A percentile compares a stretch with the other conserved stretches of the same genome.
These are phyloP conservation scores for Lethrus apterus DNA, from an alignment of 1,140 invertebrate species.

Conservation along the genomic window DNA sequence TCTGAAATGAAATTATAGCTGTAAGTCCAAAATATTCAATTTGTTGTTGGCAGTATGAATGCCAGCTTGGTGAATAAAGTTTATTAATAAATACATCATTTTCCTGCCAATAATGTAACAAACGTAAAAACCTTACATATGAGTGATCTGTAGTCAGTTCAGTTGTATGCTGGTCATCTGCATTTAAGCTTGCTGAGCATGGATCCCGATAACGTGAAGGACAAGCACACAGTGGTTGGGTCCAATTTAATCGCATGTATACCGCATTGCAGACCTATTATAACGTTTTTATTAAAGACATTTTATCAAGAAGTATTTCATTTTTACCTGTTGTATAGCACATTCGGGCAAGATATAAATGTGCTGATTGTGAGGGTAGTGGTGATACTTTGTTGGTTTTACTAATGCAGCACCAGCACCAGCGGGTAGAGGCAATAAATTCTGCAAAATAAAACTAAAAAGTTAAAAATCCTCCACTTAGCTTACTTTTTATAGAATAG, in stretches of 20 bases:
- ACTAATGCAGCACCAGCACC: conserved; percentile 58
- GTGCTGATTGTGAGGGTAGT: conserved; percentile 90
- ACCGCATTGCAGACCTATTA: conserved; percentile 84
- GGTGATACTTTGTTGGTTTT: conserved; percentile 87
- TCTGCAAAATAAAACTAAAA: conserved; percentile 57
- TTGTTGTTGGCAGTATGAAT: no score
- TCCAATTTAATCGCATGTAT: conserved; percentile 85
- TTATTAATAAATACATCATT: no score
- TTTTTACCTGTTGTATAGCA: conserved; percentile 79
- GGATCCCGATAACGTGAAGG: conserved; percentile 77
- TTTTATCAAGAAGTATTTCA: not conserved
- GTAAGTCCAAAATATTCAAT: no score
- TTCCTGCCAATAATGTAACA: no score
- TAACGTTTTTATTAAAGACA: not conserved
- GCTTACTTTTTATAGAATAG: no score
- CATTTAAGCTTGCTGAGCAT: conserved; percentile 79
- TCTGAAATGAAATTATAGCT: conserved; percentile 43
- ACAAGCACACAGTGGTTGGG: conserved; percentile 86
- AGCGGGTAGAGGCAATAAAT: conserved; percentile 59
- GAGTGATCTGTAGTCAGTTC: conserved; percentile 77
- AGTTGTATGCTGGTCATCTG: conserved; percentile 85
- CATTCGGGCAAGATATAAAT: conserved; percentile 86
- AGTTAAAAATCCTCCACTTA: no score
- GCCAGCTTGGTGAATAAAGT: no score
- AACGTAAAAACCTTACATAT: no score